Evolutionary conservation across 23 tunicate genomes (phyloP).

Genomic region (Halocynthia aurantium): DNA sequence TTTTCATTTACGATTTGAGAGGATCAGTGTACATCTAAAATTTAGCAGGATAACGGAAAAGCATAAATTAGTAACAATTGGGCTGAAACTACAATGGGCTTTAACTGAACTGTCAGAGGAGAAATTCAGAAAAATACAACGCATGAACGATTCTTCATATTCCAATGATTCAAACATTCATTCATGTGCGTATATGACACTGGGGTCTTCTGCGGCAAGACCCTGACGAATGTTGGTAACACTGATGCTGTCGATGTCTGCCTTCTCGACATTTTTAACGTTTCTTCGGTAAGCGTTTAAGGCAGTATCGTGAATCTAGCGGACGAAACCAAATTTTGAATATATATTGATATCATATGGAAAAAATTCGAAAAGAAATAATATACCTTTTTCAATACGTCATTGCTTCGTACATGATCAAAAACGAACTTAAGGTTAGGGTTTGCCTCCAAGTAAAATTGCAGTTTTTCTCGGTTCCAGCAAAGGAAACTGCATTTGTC

Average conservation of each 20-base stretch:
- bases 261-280: neutral
- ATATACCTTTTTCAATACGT: constrained; percentile 67
- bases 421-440: constrained; percentile 54
- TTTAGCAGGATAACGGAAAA: too few species aligned
- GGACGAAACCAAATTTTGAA: neutral
- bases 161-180: too few species aligned
- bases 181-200: constrained; percentile 14
- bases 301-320: constrained; percentile 65
- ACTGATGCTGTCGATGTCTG: constrained; percentile 16
- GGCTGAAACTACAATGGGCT: too few species aligned
- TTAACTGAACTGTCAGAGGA: too few species aligned
- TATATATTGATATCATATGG: neutral
- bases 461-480: constrained; percentile 88
- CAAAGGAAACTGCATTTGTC: constrained; percentile 82
- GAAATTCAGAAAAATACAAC: too few species aligned
- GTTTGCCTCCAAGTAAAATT: constrained; percentile 81
- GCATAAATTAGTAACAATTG: too few species aligned
- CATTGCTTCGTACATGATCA: constrained; percentile 63
- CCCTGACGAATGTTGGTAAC: constrained; percentile 56
- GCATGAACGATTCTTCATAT: too few species aligned
- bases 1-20: too few species aligned
- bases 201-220: constrained; percentile 60
- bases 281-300: constrained; percentile 39
- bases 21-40: too few species aligned
- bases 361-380: neutral